phyloP scores from a whole-genome alignment of 1,140 invertebrate species.

The Lepidurus packardi region DNA sequence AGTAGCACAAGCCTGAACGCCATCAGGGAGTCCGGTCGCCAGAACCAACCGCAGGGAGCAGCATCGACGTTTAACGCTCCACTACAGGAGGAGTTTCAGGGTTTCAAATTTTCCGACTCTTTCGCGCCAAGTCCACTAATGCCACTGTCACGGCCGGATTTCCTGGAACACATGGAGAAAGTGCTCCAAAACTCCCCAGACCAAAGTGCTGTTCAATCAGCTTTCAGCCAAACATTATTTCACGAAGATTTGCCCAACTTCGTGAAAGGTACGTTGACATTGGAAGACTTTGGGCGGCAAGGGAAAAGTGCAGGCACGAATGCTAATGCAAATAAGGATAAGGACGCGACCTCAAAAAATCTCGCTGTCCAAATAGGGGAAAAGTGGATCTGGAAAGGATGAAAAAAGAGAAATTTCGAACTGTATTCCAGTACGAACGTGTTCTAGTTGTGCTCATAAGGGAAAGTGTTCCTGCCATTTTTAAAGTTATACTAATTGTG shows the following conservation, averaged over 20 bases:
- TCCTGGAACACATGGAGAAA: neutral
- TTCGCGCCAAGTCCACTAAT: neutral
- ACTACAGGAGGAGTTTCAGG: neutral
- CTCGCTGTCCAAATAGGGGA: neutral
- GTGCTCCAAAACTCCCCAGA: neutral
- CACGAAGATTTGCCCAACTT: neutral
- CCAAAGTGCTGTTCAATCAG: neutral
- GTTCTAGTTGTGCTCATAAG: neutral
- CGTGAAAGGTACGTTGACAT: constrained; percentile 3
- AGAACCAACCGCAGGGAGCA: neutral
- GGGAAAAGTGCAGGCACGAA: neutral
- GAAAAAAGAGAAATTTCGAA: neutral
- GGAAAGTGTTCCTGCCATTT: neutral
- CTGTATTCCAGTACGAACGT: no score
- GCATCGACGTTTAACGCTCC: neutral
- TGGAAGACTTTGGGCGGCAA: constrained; percentile 13
- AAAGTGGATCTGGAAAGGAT: constrained; percentile 8
- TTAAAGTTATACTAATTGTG: neutral
- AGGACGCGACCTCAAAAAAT: neutral
- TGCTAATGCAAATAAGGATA: neutral
- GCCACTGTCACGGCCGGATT: constrained; percentile 2
- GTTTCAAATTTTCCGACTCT: neutral
- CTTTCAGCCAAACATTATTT: neutral
- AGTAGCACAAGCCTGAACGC: neutral
- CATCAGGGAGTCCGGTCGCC: neutral